These are phyloP conservation scores for Embidobia sp. DNA, from an alignment of 2,888 invertebrate species.

Conservation along the genomic window DNA sequence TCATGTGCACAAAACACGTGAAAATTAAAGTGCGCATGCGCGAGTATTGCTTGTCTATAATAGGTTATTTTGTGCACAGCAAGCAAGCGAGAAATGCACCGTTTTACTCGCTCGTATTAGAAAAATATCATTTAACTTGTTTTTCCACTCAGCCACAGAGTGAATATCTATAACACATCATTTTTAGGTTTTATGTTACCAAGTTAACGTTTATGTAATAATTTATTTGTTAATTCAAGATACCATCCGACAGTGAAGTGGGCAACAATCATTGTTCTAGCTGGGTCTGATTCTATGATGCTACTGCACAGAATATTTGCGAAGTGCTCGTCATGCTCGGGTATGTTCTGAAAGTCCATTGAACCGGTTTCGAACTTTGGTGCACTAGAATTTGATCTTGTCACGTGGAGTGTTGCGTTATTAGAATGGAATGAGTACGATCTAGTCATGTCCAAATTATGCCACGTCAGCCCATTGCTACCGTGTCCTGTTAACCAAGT, in stretches of 20 bases:
- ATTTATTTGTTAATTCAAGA: conserved; percentile 68
- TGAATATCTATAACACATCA: no score
- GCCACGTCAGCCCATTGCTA: conserved; percentile 84
- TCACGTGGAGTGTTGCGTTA: conserved; percentile 88
- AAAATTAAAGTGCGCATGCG: no score
- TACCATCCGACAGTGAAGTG: conserved; percentile 90
- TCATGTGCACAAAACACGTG: no score
- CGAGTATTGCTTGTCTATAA: no score
- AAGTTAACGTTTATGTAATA: no score
- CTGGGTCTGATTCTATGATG: conserved; percentile 76
- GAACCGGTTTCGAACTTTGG: conserved; percentile 73
- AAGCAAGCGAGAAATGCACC: no score
- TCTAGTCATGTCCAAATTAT: conserved; percentile 92
- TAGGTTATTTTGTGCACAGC: no score
- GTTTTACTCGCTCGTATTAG: no score
- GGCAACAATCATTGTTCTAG: conserved; percentile 84
- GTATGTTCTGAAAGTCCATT: conserved; percentile 74
- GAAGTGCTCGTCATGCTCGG: conserved; percentile 78
- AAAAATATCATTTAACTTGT: no score
- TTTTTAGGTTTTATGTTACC: no score
- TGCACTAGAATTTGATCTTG: conserved; percentile 81
- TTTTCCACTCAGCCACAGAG: no score
- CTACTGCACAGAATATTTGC: conserved; percentile 79
- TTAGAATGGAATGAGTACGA: conserved; percentile 93
- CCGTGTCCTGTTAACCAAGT: conserved; percentile 91